Conservation (phyloP, 2,797 vertebrate species). For the Zalophus californianus region DNA sequence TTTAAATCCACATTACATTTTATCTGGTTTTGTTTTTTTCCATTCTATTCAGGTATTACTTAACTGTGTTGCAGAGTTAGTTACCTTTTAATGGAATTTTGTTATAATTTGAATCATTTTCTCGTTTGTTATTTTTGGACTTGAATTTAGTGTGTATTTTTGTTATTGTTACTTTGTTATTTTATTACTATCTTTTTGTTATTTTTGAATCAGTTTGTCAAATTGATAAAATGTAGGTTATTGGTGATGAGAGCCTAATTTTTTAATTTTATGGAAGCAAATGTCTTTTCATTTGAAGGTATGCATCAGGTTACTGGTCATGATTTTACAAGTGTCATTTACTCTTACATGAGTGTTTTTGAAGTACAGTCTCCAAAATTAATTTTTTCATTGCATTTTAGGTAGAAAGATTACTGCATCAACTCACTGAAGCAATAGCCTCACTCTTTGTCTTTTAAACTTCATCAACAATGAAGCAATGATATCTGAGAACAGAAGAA, state of each 20-base stretch:
- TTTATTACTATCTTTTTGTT: not conserved
- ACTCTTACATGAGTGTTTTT: slow-evolving; percentile 15
- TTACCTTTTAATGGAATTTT: slow-evolving; percentile 53
- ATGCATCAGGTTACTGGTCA: not conserved
- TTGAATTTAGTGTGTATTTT: slow-evolving; percentile 3
- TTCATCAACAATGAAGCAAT: slow-evolving; percentile 80
- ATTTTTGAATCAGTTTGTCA: not conserved
- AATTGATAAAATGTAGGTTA: slow-evolving; percentile 1
- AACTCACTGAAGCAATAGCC: slow-evolving; percentile 74
- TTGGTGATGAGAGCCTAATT: slow-evolving; percentile 12
- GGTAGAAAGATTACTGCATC: slow-evolving; percentile 70
- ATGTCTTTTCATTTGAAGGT: not conserved
- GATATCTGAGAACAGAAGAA: slow-evolving; percentile 79
- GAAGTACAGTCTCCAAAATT: not conserved
- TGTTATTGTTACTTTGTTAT: not conserved
- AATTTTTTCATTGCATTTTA: slow-evolving; percentile 71
- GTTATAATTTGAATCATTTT: slow-evolving; percentile 31
- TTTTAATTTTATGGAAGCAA: slow-evolving; percentile 56
- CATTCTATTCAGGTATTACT: slow-evolving; percentile 4
- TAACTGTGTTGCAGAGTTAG: not conserved
- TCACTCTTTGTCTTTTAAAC: slow-evolving; percentile 61
- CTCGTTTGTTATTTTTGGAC: slow-evolving; percentile 27
- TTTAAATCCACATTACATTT: not conserved
- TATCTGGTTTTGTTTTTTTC: not conserved
- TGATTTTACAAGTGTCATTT: not conserved